phyloP scores from a whole-genome alignment of 2,797 vertebrate species.

The Sternotherus odoratus region DNA sequence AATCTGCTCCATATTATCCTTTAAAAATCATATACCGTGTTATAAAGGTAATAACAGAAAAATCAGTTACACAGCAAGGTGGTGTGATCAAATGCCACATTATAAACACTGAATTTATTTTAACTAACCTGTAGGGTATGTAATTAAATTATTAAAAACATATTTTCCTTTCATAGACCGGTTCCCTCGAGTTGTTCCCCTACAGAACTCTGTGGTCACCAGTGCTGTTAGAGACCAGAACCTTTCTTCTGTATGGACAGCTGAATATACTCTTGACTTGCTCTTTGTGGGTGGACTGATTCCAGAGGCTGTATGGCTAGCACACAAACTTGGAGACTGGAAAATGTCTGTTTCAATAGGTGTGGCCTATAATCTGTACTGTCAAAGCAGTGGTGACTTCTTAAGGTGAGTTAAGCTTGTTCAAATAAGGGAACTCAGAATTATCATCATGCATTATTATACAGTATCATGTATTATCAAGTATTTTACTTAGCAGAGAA shows the following conservation, averaged over 20 bases:
- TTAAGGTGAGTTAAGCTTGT: conserved; percentile 76
- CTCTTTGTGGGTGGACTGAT: conserved; percentile 91
- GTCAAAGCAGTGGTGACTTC: conserved; percentile 71
- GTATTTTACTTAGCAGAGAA: not conserved
- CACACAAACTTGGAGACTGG: conserved; percentile 92
- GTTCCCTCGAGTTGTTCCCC: conserved; percentile 81
- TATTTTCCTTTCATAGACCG: conserved; percentile 47
- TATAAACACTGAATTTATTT: not conserved
- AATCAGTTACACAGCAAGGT: not conserved
- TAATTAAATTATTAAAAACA: not conserved
- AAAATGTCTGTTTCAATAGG: conserved; percentile 90
- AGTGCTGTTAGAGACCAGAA: conserved; percentile 86
- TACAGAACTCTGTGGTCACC: conserved; percentile 85
- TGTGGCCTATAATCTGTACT: conserved; percentile 86
- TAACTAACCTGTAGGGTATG: not conserved
- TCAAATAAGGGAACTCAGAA: not conserved
- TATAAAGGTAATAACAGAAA: not conserved
- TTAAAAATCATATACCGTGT: not conserved
- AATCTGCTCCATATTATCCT: not conserved
- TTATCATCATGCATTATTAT: not conserved
- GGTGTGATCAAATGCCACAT: not conserved
- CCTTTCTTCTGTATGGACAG: conserved; percentile 93
- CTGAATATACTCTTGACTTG: conserved; percentile 92
- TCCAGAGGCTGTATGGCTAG: conserved; percentile 93
- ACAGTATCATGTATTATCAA: not conserved